Evolutionary conservation across 2,888 invertebrate species (phyloP), one percentile per base, ranked within the genome.

Genomic region (Dexiosoma caninum): DNA sequence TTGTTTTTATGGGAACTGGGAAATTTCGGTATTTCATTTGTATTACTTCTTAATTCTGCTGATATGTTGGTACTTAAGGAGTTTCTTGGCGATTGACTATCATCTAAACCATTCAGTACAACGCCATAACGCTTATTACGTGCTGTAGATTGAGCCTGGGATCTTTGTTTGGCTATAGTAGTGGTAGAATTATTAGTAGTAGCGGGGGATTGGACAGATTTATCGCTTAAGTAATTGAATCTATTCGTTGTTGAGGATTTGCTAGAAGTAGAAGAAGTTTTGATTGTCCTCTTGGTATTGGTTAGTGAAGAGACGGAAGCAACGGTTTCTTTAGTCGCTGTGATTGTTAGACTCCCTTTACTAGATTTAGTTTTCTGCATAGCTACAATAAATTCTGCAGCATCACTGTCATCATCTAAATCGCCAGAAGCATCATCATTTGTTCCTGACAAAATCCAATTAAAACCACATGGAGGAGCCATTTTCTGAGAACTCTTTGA

Each of bases 121-220:
- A 90, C 87, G 7, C 90, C 90, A 79, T 90, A 90, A 0, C 90
- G 87, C 44, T 90, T 90, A 0, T 88, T 86, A 49, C 88, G 88
- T 1, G 88, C 84, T 10, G 86, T 75, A 12, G 84, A 27, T 59
- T 64, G 79, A 40, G 72, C 69, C 16, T 84, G 83, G 19, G 55
- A 62, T 62, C 81, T 80, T 82, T 35, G 83, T 84, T 85, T 9
- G 78, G 79, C 32, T 83, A 75, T 21, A 82, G 85, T 27, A 81
- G 83, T 23, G 80, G 84, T 32, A 83, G 84, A 46, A 80, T 46
- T 77, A 10, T 51, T 76, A n/a, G 46, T 4, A 4, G n/a, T 76
- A n/a, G 46, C 3, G 7, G n/a, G 2, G 10, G 37, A 19, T 21
- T 55, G 64, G 2, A 62, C 9, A 2, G 80, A 60, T 21, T 77